These are phyloP conservation scores for Etheostoma cragini DNA, from an alignment of 2,113 vertebrate species.

Conservation along the genomic window DNA sequence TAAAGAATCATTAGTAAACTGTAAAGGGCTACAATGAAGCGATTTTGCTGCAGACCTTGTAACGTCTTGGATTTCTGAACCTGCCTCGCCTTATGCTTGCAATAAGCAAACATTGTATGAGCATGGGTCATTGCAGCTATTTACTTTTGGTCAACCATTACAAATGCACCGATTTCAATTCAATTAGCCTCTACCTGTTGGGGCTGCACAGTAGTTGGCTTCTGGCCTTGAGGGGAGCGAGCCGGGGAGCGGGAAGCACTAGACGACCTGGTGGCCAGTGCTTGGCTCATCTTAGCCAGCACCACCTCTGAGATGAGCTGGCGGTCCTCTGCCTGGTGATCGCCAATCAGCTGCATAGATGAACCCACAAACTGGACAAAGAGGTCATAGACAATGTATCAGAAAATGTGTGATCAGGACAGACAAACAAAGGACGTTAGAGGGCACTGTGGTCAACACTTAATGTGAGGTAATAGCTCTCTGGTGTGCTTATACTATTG, in stretches of 20 bases:
- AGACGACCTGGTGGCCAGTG: conserved; percentile 80
- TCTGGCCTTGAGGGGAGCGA: conserved; percentile 89
- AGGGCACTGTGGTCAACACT: not conserved
- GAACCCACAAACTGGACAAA: conserved; percentile 92
- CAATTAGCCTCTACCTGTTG: conserved; percentile 87
- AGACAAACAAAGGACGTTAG: not conserved
- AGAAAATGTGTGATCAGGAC: not conserved
- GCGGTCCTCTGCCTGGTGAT: conserved; percentile 94
- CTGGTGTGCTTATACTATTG: not conserved
- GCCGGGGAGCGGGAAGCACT: conserved; percentile 76
- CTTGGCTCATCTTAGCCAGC: conserved; percentile 92
- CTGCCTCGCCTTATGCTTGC: not conserved
- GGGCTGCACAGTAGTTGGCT: conserved; percentile 89
- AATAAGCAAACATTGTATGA: not conserved
- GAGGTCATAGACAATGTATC: not conserved
- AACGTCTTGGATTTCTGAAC: not conserved
- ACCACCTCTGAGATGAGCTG: conserved; percentile 95
- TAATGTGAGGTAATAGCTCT: not conserved
- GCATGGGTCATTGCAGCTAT: not conserved
- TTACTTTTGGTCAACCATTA: not conserved
- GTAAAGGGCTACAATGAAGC: not conserved
- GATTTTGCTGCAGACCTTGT: not conserved
- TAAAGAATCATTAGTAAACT: conserved; percentile 17
- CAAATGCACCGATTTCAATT: not conserved
- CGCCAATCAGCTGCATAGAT: conserved; percentile 96